Base-by-base conservation (phyloP, 2,797 vertebrate genomes). In the Muraenolepis orangiensis region DNA sequence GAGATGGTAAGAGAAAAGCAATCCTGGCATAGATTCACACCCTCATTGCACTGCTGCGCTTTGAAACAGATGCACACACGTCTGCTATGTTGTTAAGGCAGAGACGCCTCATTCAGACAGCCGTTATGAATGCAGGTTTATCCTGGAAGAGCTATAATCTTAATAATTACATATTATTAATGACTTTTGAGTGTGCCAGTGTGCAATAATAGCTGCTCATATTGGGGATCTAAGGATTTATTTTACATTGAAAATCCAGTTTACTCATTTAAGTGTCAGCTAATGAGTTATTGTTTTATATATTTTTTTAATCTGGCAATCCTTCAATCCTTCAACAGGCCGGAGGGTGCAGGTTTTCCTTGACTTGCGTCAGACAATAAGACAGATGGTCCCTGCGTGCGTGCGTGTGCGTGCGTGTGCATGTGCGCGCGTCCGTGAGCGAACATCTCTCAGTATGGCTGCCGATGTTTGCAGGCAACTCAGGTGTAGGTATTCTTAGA, bases 231-330 rank as follows among this genome's bases (percentile, higher is more conserved):
- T 78, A 71, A 81, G 84, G 77, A 66, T 68, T 75, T 76, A 34
- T 57, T 66, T 20, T 64, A 6, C 4, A 12, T 31, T 23, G 66
- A 69, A 29, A 46, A 69, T 28, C 28, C 74, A 18, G 13, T 61
- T 18, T 18, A 14, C 70, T 75, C 79, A 77, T 86, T 86, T 79
- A 77, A 72, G 76, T 86, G 72, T 80, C 75, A 72, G 31, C 75
- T 87, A 87, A 90, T 88, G 87, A 90, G 81, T 80, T 87, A 74
- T 84, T 89, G 78, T n/a, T n/a, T n/a, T n/a, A n/a, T n/a, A n/a
- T n/a, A n/a, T n/a, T n/a, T n/a, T n/a, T n/a, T n/a, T n/a, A n/a
- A n/a, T n/a, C n/a, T n/a, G 0, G 32, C 0, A 18, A 74, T 36
- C 31, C 77, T 74, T 66, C 69, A 0, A 26, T 29, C n/a, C n/a